Conservation (phyloP, 2,888 invertebrate species). For the Nemotelus nigrinus region DNA sequence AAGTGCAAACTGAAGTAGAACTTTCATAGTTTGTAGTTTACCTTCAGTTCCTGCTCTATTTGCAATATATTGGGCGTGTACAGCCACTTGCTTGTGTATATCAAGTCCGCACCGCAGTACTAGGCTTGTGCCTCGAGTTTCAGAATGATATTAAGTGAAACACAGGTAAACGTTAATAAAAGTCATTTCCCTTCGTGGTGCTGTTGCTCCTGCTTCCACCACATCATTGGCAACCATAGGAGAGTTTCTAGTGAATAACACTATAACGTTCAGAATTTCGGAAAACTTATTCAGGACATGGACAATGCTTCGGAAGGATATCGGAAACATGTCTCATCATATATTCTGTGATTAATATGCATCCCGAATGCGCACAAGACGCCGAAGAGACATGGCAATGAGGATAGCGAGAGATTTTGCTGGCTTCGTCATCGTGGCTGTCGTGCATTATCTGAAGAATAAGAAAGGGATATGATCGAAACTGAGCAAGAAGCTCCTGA, state of each 20-base stretch:
- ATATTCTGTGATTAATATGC: constrained; percentile 39
- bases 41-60: not conserved
- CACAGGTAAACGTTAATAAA: constrained; percentile 40
- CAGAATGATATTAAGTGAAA: constrained; percentile 29
- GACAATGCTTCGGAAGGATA: constrained; percentile 27
- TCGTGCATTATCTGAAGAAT: not conserved
- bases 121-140: constrained; percentile 9
- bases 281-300: constrained; percentile 13
- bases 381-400: not conserved
- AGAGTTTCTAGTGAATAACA: too few relatives aligned
- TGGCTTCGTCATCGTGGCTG: not conserved
- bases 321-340: constrained; percentile 34
- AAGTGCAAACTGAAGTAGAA: constrained; percentile 20
- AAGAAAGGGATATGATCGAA: not conserved
- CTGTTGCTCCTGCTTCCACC: too few relatives aligned
- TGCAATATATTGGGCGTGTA: constrained; percentile 13
- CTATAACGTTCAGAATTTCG: not conserved
- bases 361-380: constrained; percentile 11
- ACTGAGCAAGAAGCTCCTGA: not conserved
- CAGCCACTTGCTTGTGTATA: not conserved
- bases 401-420: not conserved
- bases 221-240: too few relatives aligned
- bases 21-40: constrained; percentile 17
- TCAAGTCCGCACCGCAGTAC: not conserved
- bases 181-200: constrained; percentile 5